Evolutionary conservation across 2,797 vertebrate species (phyloP).

Genomic region (Alauda arvensis): DNA sequence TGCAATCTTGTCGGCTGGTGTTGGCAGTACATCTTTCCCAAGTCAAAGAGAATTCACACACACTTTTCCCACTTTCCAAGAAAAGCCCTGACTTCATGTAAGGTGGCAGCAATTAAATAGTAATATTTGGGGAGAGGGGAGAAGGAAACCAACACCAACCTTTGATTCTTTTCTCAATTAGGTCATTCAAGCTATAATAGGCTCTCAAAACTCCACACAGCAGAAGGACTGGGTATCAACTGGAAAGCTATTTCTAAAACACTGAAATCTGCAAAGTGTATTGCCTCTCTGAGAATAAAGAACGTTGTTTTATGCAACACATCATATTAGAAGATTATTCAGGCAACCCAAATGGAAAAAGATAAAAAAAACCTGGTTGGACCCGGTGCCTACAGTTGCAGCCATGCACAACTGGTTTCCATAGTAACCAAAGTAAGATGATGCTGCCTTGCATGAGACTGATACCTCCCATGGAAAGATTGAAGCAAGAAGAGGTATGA

Average conservation of each 20-base stretch:
- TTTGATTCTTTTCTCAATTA: neutral
- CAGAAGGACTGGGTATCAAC: neutral
- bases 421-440: neutral
- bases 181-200: neutral
- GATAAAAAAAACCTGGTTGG: neutral
- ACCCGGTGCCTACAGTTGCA: neutral
- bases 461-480: neutral
- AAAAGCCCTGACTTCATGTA: neutral
- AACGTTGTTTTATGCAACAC: neutral
- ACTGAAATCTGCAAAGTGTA: neutral
- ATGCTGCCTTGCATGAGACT: neutral
- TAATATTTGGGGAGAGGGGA: accelerated
- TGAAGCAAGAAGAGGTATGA: neutral
- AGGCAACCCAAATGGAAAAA: neutral
- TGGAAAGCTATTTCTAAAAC: neutral
- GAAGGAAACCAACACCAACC: neutral
- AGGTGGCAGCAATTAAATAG: neutral
- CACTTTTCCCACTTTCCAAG: neutral
- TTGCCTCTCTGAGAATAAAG: neutral
- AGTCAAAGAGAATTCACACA: neutral
- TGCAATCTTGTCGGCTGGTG: neutral
- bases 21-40: neutral
- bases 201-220: neutral
- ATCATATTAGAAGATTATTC: neutral
- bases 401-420: neutral